Evolutionary conservation across 2,797 vertebrate genomes (phyloP).

Genomic region (Thunnus albacares): DNA sequence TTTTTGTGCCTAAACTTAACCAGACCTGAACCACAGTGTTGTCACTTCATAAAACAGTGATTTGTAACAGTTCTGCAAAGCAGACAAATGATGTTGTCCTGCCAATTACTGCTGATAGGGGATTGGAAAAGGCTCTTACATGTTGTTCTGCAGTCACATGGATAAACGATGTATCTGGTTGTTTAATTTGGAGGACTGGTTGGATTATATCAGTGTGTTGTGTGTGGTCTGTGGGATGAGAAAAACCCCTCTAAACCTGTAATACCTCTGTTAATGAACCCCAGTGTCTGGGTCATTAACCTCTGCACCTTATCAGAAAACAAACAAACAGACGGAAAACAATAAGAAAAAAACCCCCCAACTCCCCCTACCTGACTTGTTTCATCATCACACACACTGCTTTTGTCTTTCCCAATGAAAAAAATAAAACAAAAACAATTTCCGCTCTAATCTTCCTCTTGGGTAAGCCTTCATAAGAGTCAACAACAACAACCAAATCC

Average conservation of each 20-base stretch:
- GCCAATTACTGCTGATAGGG: no score
- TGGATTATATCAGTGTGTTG: neutral
- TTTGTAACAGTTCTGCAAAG: no score
- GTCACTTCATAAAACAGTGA: no score
- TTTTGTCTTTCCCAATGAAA: slow-evolving; percentile 44
- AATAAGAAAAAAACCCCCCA: neutral
- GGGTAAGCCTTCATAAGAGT: slow-evolving; percentile 65
- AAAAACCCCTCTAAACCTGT: no score
- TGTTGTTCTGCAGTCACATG: no score
- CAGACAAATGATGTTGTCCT: no score
- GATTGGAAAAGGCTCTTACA: no score
- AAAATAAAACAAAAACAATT: slow-evolving; percentile 57
- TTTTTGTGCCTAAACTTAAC: no score
- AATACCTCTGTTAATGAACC: slow-evolving; percentile 14
- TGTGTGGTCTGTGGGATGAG: neutral
- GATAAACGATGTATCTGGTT: neutral
- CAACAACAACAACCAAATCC: slow-evolving; percentile 71
- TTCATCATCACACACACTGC: slow-evolving; percentile 16
- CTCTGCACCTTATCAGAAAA: neutral
- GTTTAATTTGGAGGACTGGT: neutral
- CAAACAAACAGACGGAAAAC: neutral
- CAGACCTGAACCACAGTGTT: no score
- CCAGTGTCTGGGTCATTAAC: slow-evolving; percentile 24
- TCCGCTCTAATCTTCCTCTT: slow-evolving; percentile 52
- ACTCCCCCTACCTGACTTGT: neutral